Conservation (phyloP, 2,888 invertebrate species). For the Ophraella communa region DNA sequence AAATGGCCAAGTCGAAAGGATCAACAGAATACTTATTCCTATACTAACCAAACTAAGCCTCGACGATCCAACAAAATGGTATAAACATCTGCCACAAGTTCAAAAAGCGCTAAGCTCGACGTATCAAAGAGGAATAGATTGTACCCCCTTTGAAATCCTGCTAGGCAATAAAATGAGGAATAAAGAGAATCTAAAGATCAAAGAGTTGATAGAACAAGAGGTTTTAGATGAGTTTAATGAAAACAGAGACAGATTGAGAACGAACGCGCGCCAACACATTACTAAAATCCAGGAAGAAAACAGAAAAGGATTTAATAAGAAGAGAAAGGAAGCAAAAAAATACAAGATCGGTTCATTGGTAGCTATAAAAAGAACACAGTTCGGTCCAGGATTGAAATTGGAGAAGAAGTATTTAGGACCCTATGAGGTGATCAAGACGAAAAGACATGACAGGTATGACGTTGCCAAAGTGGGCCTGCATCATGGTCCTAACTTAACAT, state of each 20-base stretch:
- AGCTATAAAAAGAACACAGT: slow-evolving; percentile 53
- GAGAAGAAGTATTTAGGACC: slow-evolving; percentile 51
- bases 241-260: slow-evolving; percentile 25
- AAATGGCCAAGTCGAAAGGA: slow-evolving; percentile 54
- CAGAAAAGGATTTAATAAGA: slow-evolving; percentile 35
- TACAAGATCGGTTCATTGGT: slow-evolving; percentile 45
- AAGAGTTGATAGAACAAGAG: slow-evolving; percentile 27
- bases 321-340: slow-evolving; percentile 34
- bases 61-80: slow-evolving; percentile 49
- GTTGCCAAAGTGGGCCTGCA: slow-evolving; percentile 45
- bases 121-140: slow-evolving; percentile 43
- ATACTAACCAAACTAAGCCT: slow-evolving; percentile 52
- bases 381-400: slow-evolving; percentile 50
- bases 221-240: slow-evolving; percentile 24
- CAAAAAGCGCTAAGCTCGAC: slow-evolving; percentile 47
- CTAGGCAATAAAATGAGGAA: slow-evolving; percentile 36
- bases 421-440: slow-evolving; percentile 24
- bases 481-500: slow-evolving; percentile 45
- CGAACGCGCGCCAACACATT: slow-evolving; percentile 27
- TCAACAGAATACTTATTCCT: slow-evolving; percentile 48
- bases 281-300: slow-evolving; percentile 42
- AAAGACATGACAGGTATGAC: slow-evolving; percentile 48
- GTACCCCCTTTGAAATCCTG: slow-evolving; percentile 41
- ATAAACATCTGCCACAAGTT: slow-evolving; percentile 39
- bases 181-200: slow-evolving; percentile 24